Evolutionary conservation across 2,888 invertebrate species (phyloP).

Genomic region (Gastracanthus pulcherrimus): DNA sequence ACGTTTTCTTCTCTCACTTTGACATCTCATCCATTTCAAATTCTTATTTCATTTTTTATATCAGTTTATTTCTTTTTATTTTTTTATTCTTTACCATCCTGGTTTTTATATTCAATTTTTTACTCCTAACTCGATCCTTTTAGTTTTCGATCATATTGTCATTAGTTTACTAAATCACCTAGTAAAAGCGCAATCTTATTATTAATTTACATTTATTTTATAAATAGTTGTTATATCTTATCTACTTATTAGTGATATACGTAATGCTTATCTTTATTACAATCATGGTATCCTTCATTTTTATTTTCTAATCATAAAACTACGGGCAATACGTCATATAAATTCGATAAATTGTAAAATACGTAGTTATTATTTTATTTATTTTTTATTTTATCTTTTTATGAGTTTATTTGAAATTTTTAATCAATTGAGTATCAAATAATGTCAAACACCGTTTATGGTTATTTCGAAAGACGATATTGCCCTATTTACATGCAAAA

Average conservation of each 20-base stretch:
- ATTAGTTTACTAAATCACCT: neutral
- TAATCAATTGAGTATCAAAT: neutral
- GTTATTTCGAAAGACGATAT: neutral
- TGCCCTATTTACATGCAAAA: neutral
- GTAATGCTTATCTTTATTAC: neutral
- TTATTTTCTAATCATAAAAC: conserved; percentile 4
- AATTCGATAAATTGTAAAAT: neutral
- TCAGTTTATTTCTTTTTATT: too few species aligned
- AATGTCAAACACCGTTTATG: neutral
- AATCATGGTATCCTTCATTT: conserved; percentile 22
- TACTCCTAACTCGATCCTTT: neutral
- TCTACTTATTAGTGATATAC: neutral
- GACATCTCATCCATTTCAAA: neutral
- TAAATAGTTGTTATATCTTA: neutral
- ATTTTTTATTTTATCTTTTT: neutral
- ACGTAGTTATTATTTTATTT: too few species aligned
- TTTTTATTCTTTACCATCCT: too few species aligned
- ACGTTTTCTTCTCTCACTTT: conserved; percentile 22
- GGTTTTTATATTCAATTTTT: too few species aligned
- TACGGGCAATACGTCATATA: neutral
- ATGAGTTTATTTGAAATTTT: conserved; percentile 13
- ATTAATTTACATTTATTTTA: neutral
- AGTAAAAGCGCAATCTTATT: neutral
- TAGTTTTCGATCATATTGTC: neutral
- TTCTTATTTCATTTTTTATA: neutral